Base-by-base conservation (phyloP, 1,140 invertebrate genomes). In the Dendroctonus ponderosae region DNA sequence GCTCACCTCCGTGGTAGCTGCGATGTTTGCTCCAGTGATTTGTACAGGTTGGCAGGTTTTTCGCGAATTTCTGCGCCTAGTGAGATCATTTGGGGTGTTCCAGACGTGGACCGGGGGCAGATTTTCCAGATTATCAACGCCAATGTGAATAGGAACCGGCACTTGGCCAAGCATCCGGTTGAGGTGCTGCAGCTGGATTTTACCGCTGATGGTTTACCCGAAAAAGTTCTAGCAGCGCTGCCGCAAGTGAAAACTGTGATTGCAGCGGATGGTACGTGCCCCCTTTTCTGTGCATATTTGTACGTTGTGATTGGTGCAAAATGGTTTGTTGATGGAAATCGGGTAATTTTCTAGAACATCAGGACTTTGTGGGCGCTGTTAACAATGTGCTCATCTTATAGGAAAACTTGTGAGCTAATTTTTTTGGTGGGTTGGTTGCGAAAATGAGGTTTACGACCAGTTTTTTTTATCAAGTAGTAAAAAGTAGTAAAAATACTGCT, bases 71-170 rank as follows among this genome's bases (percentile, higher is more conserved):
- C 50, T 12, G 67, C 58, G 46, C 9, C 40, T 38, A 38, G 39
- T 39, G 9, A 7, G 9, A 38, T 3, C n/a, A 11, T 39, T 40
- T 56, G 9, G 37, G 15, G 39, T 11, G 65, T 86, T 85, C 66
- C 75, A 91, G 91, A 93, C 80, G 83, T 93, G n/a, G 81, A 92
- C 79, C 75, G 86, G 59, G 87, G 87, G 14, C 86, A 85, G 26
- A 91, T 94, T 70, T 81, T 94, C 41, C 80, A 87, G 53, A 73
- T 92, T 8, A 91, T 94, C 48, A 79, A 84, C 68, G 75, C 82
- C 52, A 94, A 94, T 77, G 79, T 87, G 0, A 77, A 83, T 46
- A 83, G 85, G 67, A 94, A 94, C 75, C 72, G 76, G 8, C 74
- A 81, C 42, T 74, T 88, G 8, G 75, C 83, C 8, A 80, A 79